A percentile compares a stretch with the other conserved stretches of the same genome.
phyloP scores from a whole-genome alignment of 2,888 invertebrate genomes.

The Agrotis puta region DNA sequence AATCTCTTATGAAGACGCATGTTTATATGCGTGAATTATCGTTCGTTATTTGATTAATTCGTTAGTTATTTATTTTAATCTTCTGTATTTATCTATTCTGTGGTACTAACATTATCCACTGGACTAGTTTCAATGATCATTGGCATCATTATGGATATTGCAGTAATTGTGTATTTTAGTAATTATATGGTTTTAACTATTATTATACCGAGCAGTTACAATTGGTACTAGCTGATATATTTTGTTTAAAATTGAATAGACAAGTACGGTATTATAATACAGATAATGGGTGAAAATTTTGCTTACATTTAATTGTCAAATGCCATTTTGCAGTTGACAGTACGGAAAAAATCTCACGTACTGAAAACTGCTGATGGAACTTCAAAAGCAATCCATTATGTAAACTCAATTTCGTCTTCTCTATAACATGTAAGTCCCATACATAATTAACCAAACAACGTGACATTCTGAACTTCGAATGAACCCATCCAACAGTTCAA shows the following conservation, averaged over 20 bases:
- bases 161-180: slow-evolving; percentile 29
- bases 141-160: slow-evolving; percentile 27
- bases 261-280: not conserved
- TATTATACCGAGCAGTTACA: no score
- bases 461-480: slow-evolving; percentile 45
- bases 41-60: no score
- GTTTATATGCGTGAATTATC: no score
- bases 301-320: no score
- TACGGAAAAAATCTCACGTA: no score
- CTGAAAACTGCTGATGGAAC: not conserved
- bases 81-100: not conserved
- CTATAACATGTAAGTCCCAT: slow-evolving; percentile 5
- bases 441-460: slow-evolving; percentile 18
- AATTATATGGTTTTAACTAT: slow-evolving; percentile 20
- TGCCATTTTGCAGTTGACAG: no score
- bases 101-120: slow-evolving; percentile 3
- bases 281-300: not conserved
- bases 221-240: no score
- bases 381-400: not conserved
- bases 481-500: slow-evolving; percentile 42
- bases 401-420: not conserved
- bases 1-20: no score
- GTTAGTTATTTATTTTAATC: not conserved
- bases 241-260: not conserved
- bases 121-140: slow-evolving; percentile 25